These are phyloP conservation scores for Oophaga pumilio DNA, from an alignment of 2,113 vertebrate genomes.

Conservation along the genomic window DNA sequence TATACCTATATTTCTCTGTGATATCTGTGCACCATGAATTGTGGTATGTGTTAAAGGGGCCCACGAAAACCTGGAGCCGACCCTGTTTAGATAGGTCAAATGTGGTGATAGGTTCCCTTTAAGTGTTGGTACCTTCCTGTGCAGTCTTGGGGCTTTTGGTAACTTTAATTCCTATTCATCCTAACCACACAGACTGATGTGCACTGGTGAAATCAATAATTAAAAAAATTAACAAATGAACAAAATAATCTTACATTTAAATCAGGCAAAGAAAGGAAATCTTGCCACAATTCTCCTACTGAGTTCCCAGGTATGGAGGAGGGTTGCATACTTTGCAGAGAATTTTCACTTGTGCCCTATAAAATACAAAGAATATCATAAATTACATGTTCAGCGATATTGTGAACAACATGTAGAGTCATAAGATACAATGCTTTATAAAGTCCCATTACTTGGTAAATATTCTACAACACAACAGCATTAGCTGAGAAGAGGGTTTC, in stretches of 20 bases:
- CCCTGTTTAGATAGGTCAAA: no score
- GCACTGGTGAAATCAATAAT: not conserved
- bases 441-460: not conserved
- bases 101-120: no score
- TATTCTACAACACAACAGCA: not conserved
- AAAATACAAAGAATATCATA: slow-evolving; percentile 10
- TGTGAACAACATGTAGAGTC: not conserved
- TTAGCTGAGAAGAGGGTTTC: no score
- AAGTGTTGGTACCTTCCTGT: no score
- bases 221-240: not conserved
- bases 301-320: not conserved
- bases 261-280: slow-evolving; percentile 67
- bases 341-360: slow-evolving; percentile 54
- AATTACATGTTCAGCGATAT: not conserved
- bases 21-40: no score
- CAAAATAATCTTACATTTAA: slow-evolving; percentile 58
- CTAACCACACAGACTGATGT: not conserved
- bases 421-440: not conserved
- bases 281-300: slow-evolving; percentile 64
- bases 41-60: no score
- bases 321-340: not conserved
- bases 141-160: not conserved
- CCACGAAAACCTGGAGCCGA: no score
- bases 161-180: not conserved
- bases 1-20: no score